A percentile compares a stretch with the other conserved stretches of the same genome.
Conservation (phyloP, 2,888 invertebrate species). For the Hirudinaria manillensis region DNA sequence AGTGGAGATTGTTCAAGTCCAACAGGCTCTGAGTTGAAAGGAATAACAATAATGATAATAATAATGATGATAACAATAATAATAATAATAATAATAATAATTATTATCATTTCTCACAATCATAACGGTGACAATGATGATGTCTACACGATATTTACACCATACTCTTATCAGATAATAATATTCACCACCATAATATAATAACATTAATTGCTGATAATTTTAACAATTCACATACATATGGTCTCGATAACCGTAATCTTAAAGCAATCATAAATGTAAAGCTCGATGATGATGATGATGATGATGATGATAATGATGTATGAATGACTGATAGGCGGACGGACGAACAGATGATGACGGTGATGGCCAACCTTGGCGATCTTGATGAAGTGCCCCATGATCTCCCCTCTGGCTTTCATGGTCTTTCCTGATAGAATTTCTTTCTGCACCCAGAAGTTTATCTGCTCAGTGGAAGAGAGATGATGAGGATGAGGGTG, state of each 20-base stretch:
- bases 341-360: too few species aligned
- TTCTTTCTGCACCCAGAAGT: conserved; percentile 81
- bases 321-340: too few species aligned
- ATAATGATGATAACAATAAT: too few species aligned
- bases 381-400: conserved; percentile 83
- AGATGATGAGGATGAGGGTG: conserved; percentile 36
- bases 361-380: conserved; percentile 61
- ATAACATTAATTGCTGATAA: too few species aligned
- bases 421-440: conserved; percentile 74
- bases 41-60: too few species aligned
- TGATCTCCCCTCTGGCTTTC: conserved; percentile 76
- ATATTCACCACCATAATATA: too few species aligned
- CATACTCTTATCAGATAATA: too few species aligned
- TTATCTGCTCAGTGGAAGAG: conserved; percentile 45
- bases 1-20: conserved; percentile 85
- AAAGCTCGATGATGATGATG: too few species aligned
- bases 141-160: too few species aligned
- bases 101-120: not conserved
- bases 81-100: not conserved
- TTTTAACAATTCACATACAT: too few species aligned
- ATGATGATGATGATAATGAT: not conserved
- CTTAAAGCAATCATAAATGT: too few species aligned
- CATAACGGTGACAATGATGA: not conserved
- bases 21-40: conserved; percentile 58
- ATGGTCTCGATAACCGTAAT: too few species aligned